Evolutionary conservation across 2,113 vertebrate species (phyloP).

Genomic region (Oreochromis aureus): DNA sequence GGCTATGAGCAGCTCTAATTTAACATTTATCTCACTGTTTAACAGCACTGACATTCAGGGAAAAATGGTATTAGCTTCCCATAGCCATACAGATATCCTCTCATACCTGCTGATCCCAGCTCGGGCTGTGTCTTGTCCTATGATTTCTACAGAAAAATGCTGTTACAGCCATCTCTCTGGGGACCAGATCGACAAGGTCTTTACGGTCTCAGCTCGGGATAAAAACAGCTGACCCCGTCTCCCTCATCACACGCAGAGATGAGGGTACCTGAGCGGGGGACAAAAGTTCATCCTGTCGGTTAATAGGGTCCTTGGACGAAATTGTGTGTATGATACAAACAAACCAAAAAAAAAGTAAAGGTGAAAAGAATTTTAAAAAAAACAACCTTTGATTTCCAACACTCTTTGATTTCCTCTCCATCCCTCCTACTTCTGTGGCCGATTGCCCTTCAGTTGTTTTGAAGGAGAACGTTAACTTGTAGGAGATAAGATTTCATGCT

Average conservation of each 20-base stretch:
- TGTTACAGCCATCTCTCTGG: constrained; percentile 42
- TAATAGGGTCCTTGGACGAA: constrained; percentile 58
- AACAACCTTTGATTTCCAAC: background rate
- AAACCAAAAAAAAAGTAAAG: background rate
- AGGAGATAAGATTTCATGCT: constrained; percentile 43
- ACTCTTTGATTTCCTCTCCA: background rate
- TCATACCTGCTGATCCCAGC: background rate
- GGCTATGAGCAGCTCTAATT: constrained; percentile 21
- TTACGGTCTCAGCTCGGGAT: background rate
- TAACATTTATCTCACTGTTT: constrained; percentile 13
- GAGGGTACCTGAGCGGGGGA: constrained; percentile 26
- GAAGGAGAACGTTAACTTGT: constrained; percentile 40
- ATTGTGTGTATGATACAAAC: constrained; percentile 13
- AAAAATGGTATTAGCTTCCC: constrained; percentile 4
- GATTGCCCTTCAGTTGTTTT: constrained; percentile 45
- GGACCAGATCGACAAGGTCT: constrained; percentile 38
- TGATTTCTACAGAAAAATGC: constrained; percentile 54
- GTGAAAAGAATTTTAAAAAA: background rate
- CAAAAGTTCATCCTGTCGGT: constrained; percentile 38
- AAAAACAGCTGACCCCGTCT: constrained; percentile 50
- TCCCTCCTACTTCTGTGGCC: background rate
- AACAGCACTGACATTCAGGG: constrained; percentile 1
- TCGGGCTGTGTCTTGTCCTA: constrained; percentile 3
- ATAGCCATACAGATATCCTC: background rate
- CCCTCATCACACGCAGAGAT: constrained; percentile 49